Conservation (phyloP, 1,140 invertebrate genomes). For the Drosophila subobscura region DNA sequence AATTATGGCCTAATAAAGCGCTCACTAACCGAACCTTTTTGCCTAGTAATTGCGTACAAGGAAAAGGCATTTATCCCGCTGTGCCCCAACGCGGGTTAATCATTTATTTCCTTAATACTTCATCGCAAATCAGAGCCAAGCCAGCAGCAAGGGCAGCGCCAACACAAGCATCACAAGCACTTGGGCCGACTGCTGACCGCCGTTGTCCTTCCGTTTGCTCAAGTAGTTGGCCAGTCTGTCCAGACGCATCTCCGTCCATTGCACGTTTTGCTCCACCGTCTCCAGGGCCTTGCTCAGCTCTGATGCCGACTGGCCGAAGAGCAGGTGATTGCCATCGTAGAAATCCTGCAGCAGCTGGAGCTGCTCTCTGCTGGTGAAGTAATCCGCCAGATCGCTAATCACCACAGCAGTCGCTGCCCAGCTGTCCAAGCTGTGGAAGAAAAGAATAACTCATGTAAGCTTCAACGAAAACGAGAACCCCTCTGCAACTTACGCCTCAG, state of each 20-base stretch:
- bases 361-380: constrained; percentile 83
- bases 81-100: constrained; percentile 27
- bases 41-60: constrained; percentile 79
- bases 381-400: constrained; percentile 82
- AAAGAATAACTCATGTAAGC: neutral
- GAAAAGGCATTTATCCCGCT: constrained; percentile 73
- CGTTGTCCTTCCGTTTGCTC: constrained; percentile 23
- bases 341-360: constrained; percentile 63
- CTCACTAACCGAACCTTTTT: constrained; percentile 58
- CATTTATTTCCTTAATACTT: constrained; percentile 46
- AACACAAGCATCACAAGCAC: constrained; percentile 30
- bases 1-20: constrained; percentile 75
- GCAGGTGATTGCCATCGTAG: constrained; percentile 15
- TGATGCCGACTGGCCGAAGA: constrained; percentile 44
- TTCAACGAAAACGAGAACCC: neutral
- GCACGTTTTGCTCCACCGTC: constrained; percentile 47
- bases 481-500: constrained; percentile 44
- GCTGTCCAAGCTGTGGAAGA: constrained; percentile 68
- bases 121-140: constrained; percentile 50
- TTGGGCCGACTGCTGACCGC: neutral
- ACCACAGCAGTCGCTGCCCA: constrained; percentile 76
- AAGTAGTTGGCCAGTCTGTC: constrained; percentile 32
- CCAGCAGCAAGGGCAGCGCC: constrained; percentile 19
- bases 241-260: constrained; percentile 52
- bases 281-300: constrained; percentile 34